A percentile compares a stretch with the other conserved stretches of the same genome.
These are phyloP conservation scores for Hassar affinis DNA, from an alignment of 2,113 vertebrate genomes.

Conservation along the genomic window DNA sequence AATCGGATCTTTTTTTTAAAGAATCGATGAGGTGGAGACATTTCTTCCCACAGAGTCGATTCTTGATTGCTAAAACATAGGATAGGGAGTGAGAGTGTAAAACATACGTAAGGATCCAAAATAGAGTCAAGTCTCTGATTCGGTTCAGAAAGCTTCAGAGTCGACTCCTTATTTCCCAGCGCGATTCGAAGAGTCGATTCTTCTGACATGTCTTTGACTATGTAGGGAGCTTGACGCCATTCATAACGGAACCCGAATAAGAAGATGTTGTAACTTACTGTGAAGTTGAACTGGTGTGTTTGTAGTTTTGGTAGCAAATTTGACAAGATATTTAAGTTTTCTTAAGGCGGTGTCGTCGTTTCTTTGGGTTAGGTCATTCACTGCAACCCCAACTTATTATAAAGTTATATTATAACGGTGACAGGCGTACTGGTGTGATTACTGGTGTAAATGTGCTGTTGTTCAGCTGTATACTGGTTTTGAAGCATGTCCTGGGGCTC, in stretches of 20 bases:
- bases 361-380: neutral
- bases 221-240: neutral
- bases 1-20: neutral
- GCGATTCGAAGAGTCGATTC: too few species aligned
- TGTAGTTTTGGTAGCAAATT: too few species aligned
- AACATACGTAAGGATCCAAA: neutral
- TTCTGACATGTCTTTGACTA: neutral
- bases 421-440: neutral
- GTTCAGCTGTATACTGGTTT: too few species aligned
- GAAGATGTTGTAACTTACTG: neutral
- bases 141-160: neutral
- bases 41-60: neutral
- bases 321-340: too few species aligned
- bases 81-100: neutral
- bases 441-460: too few species aligned
- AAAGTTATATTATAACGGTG: neutral
- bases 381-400: neutral
- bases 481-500: constrained; percentile 31
- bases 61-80: neutral
- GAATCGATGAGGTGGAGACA: neutral
- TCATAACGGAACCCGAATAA: neutral
- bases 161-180: neutral
- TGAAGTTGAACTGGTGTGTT: neutral
- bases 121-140: neutral
- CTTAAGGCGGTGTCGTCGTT: too few species aligned